Percentiles rank a stretch among this genome's conserved stretches.
These are phyloP conservation scores for Brachylomia viminalis DNA, from an alignment of 2,888 invertebrate genomes.

Conservation along the genomic window DNA sequence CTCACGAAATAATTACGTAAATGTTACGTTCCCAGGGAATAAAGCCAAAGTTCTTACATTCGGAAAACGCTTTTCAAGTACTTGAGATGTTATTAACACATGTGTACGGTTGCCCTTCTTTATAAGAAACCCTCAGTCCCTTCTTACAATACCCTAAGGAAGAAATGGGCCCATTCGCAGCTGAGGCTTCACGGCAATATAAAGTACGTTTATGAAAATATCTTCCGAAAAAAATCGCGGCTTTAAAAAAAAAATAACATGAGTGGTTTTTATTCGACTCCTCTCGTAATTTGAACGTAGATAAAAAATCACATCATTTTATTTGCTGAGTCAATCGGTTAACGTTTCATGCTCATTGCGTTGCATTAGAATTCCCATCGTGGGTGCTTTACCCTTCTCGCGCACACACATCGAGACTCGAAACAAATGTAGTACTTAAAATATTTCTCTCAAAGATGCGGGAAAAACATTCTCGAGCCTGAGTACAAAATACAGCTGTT, in stretches of 20 bases:
- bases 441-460: background rate
- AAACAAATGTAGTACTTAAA: conserved; percentile 10
- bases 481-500: conserved; percentile 2
- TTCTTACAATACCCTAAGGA: conserved; percentile 35
- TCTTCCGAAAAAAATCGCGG: background rate
- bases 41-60: conserved; percentile 33
- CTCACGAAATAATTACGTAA: conserved; percentile 9
- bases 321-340: conserved; percentile 27
- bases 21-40: conserved; percentile 6
- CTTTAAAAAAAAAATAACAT: conserved; percentile 10
- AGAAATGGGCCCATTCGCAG: conserved; percentile 36
- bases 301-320: conserved; percentile 18
- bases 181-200: conserved; percentile 32
- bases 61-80: conserved; percentile 38
- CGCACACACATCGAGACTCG: conserved; percentile 1
- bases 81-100: conserved; percentile 38
- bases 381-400: background rate
- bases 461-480: background rate
- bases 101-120: conserved; percentile 26
- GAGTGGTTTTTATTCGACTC: conserved; percentile 10
- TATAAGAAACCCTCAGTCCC: conserved; percentile 37
- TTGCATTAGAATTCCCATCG: background rate
- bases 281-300: conserved; percentile 10
- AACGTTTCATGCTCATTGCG: conserved; percentile 25
- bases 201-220: conserved; percentile 7